Evolutionary conservation across 2,888 invertebrate species (phyloP), one percentile per base, ranked within the genome.

Genomic region (Schizotus pectinicornis): DNA sequence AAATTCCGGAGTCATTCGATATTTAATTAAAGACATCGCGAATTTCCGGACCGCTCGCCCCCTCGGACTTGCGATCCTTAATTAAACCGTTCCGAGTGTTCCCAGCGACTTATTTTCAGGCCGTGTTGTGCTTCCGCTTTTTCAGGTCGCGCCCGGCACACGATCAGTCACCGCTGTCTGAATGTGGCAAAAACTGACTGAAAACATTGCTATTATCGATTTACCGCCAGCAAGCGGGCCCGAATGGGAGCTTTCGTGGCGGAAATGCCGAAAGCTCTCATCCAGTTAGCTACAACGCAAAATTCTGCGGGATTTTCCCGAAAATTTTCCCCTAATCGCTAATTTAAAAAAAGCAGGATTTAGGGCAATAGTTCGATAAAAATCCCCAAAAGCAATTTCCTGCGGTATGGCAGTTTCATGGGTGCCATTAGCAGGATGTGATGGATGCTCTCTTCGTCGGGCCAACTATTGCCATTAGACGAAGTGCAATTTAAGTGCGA

Each of bases 1-100:
- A 63, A 67, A 67, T 67, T 64, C 64, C 64, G 56, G 48, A 57
- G 56, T 50, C 59, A 63, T 67, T 64, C 56, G 58, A 62, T 59
- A 67, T 67, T 66, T 62, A 56, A 59, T 62, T 62, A 62, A 62
- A 49, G 59, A 43, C 43, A 43, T n/a, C 43, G 43, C 6, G 33
- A 12, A 43, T 9, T 43, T 32, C 30, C 43, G 30, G 32, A 30
- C 22, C 43, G 30, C 5, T 5, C 22, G 3, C 2, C 22, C 22
- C 5, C 22, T 22, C 22, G 3, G 22, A 22, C 5, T 2, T 22
- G 22, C 2, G 22, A 22, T 5, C 22, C 22, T 22, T 22, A 22
- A 22, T 22, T 11, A 35, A 35, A 35, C 8, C 7, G 7, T 11
- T 41, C 14, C 8, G 14, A 7, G 41, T 13, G 12, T 11, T 11